Evolutionary conservation across 2,797 vertebrate genomes (phyloP), one percentile per base, ranked within the genome.

Genomic region (Chromis chromis): DNA sequence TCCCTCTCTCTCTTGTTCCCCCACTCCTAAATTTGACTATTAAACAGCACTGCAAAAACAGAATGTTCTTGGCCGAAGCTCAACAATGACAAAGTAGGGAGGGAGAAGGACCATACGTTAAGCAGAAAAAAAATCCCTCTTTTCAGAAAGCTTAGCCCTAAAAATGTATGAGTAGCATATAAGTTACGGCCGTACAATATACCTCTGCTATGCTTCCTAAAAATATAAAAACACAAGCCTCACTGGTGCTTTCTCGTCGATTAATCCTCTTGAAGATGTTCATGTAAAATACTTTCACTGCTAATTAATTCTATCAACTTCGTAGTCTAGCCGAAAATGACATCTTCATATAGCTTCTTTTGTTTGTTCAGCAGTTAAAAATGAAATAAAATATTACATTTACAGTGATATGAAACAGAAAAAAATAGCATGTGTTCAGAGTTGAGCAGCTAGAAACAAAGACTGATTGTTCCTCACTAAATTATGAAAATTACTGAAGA

Each of bases 41-140:
- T 94, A 91, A 93, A 93, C 91, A 90, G 88, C 72, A 33, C 91
- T 88, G 87, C 85, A 92, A 92, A 94, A 92, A 94, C 90, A 88
- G 94, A 95, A 95, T 94, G 93, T 94, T 94, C 93, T 95, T 94
- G 92, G 92, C 93, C 16, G 71, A 1, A 81, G 82, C 89, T 94
- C 94, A 94, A 94, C 93, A 93, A 94, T 93, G 91, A 94, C 90
- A 92, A 90, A 90, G 89, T 88, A 86, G 84, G 89, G 90, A 90
- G 90, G 88, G 88, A 86, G 74, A 72, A 74, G 83, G 84, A 84
- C 90, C 91, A 94, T 92, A 93, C 86, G 67, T 93, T 94, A 86
- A 89, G 76, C n/a, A 64, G 22, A 24, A 19, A 46, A 60, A 87
- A 84, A 76, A 4, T 31, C 62, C 58, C 65, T 52, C 52, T 80